These are phyloP conservation scores for Hyposmocoma kahamanoa DNA, from an alignment of 1,140 invertebrate species.

Conservation along the genomic window DNA sequence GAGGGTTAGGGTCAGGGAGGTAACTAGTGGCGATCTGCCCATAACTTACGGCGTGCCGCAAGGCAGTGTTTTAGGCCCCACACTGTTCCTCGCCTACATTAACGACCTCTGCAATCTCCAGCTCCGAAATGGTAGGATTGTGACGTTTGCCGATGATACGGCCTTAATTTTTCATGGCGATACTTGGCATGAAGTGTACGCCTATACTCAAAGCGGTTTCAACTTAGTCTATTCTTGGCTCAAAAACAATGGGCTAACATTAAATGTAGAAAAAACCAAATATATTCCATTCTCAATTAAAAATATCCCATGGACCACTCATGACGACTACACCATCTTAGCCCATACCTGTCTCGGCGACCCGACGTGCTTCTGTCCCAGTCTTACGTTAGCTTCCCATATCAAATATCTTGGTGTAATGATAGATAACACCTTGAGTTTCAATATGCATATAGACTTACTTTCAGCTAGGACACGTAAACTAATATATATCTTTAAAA, in stretches of 20 bases:
- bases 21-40: neutral
- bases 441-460: too few species aligned
- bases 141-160: neutral
- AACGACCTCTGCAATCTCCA: slow-evolving; percentile 1
- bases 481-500: too few species aligned
- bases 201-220: neutral
- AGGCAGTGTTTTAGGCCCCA: slow-evolving; percentile 16
- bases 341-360: neutral
- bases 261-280: neutral
- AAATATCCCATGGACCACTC: neutral
- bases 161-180: neutral
- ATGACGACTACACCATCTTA: neutral
- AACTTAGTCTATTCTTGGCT: neutral
- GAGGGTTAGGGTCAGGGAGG: slow-evolving; percentile 3
- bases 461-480: too few species aligned
- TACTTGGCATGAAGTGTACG: neutral
- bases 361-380: too few species aligned
- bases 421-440: too few species aligned
- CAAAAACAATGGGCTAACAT: neutral
- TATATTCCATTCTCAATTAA: neutral
- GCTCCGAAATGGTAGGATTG: neutral
- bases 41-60: slow-evolving; percentile 12
- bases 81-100: slow-evolving; percentile 19
- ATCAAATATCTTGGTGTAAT: too few species aligned
- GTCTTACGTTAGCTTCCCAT: too few species aligned